Evolutionary conservation across 2,113 vertebrate species (phyloP), one percentile per base, ranked within the genome.

Genomic region (Phoxinus phoxinus): DNA sequence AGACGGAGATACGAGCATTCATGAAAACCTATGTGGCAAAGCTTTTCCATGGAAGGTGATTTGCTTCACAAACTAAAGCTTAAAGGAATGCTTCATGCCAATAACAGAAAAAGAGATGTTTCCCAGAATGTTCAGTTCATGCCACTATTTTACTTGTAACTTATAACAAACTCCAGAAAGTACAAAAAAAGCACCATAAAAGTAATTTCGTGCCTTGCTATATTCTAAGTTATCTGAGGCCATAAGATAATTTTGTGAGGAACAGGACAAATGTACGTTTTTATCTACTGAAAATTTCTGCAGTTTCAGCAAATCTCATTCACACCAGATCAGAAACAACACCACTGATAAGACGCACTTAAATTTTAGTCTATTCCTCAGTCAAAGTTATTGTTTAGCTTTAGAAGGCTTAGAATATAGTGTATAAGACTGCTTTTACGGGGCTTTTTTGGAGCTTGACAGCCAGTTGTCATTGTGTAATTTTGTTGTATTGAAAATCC

Each of bases 1-100:
- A 30, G 1, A 86, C 89, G 0, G 95, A 96, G 85, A 92, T 93
- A 84, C 91, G 95, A n/a, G 95, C 94, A 1, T 99, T 99, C 89
- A 96, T 99, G 92, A 89, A 97, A 79, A 81, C 74, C 5, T 99
- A 99, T 0, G 98, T 99, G 90, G 95, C 96, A 87, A 99, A 97
- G 90, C 93, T 99, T 88, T 99, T 99, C 91, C 94, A 94, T 0
- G 95, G 96, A 82, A 95, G 94, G 98, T 99, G 92, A 95, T 25
- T 25, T 46, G 44, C n/a, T 27, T 13, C 23, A 51, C n/a, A 51
- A n/a, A 15, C 25, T 53, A 53, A 25, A 51, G 10, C 30, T 67
- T 25, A 73, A 73, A 73, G 35, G 10, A 44, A 74, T 37, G 30
- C 17, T 21, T 73, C 12, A 25, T 61, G 1, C 41, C 23, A 15